Evolutionary conservation across 2,797 vertebrate species (phyloP), one percentile per base, ranked within the genome.

Genomic region (Xenentodon cancila): DNA sequence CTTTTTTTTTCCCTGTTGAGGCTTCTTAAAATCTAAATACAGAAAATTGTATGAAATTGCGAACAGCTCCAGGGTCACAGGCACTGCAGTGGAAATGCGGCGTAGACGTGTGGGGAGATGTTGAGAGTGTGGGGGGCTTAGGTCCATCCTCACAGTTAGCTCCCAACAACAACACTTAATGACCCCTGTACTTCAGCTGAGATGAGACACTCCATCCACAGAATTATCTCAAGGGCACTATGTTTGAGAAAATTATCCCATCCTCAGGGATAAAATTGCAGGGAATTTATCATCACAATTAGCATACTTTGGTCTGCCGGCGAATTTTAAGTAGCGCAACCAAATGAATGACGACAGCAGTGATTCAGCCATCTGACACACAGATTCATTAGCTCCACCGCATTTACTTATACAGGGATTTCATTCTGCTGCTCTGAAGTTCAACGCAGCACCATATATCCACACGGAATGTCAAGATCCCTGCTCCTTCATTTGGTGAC

Each of bases 141-240:
- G 78, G 82, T 87, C 80, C 73, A 68, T 84, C 81, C 80, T 76
- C 50, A 71, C 75, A 75, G 83, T 89, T 78, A 81, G 79, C 82
- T 85, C 70, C 83, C 78, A 81, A 83, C 85, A 88, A 85, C 80
- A 89, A 80, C 84, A 88, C 87, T 89, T 88, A 92, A 91, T 90
- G 89, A 91, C 89, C 91, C 81, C 81, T 62, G 81, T 85, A 85
- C 91, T 93, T 90, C 82, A 92, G 84, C 85, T 84, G 84, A 90
- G 91, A 91, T 89, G 85, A 90, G 88, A 91, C 90, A 85, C 91
- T 93, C 87, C 84, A 91, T 68, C 68, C 79, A 81, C 77, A 87
- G 86, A 87, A 91, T 90, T 88, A 92, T 91, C 84, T 92, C 86
- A 89, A 92, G 91, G 84, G 85, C 13, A 59, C 70, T 52, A 68